phyloP scores from a whole-genome alignment of 2,888 invertebrate genomes.

The Stegana nigrithorax region DNA sequence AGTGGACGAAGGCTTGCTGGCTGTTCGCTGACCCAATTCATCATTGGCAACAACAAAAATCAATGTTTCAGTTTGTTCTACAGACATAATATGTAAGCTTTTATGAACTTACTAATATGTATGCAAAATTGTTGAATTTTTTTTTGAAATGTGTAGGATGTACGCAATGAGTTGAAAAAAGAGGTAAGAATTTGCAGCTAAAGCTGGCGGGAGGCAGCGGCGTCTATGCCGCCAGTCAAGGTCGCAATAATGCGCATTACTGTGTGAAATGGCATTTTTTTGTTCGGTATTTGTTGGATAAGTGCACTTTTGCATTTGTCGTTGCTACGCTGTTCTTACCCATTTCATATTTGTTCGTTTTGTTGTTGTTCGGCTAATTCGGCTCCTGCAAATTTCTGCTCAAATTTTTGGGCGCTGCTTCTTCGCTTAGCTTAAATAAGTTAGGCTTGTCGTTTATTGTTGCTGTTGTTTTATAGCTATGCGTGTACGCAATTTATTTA shows the following conservation, averaged over 20 bases:
- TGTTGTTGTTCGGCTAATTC: not conserved
- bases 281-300: not conserved
- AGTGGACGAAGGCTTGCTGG: too few species aligned
- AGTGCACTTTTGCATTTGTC: not conserved
- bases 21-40: too few species aligned
- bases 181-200: too few species aligned
- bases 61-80: too few species aligned
- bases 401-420: not conserved
- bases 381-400: constrained; percentile 19
- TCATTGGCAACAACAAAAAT: too few species aligned
- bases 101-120: too few species aligned
- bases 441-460: constrained; percentile 1
- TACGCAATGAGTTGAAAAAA: not conserved
- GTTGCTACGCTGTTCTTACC: not conserved
- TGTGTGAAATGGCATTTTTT: not conserved
- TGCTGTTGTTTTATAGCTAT: not conserved
- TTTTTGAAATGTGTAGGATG: not conserved
- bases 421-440: too few species aligned
- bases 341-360: constrained; percentile 5
- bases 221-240: not conserved
- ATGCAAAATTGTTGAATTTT: too few species aligned
- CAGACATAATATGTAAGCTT: too few species aligned
- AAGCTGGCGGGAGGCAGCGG: not conserved
- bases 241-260: not conserved
- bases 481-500: constrained; percentile 1